Percentiles rank a stretch among this genome's conserved stretches.
phyloP scores from a whole-genome alignment of 2,888 invertebrate species.

The Protodeltote pygarga region DNA sequence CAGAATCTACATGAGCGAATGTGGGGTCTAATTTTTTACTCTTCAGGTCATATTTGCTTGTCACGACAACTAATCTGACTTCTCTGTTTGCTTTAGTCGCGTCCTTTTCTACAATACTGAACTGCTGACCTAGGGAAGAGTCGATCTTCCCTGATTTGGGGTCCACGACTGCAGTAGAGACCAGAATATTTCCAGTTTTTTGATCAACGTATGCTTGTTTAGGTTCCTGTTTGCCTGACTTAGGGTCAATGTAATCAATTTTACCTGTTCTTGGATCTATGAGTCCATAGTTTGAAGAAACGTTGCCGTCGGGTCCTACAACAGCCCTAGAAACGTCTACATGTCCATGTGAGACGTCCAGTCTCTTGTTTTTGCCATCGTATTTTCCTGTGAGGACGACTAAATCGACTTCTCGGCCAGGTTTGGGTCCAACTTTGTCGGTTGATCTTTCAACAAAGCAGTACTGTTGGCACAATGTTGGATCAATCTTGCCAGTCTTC shows the following conservation, averaged over 20 bases:
- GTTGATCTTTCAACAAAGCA: slow-evolving; percentile 88
- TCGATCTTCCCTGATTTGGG: slow-evolving; percentile 90
- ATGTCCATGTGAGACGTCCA: slow-evolving; percentile 79
- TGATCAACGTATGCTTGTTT: slow-evolving; percentile 90
- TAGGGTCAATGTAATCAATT: slow-evolving; percentile 88
- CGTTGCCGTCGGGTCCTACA: slow-evolving; percentile 84
- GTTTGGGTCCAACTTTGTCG: slow-evolving; percentile 80
- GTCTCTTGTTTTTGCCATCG: slow-evolving; percentile 86
- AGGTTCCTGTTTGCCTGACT: slow-evolving; percentile 88
- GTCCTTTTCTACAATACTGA: slow-evolving; percentile 89
- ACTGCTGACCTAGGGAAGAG: slow-evolving; percentile 89
- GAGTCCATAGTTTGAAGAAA: slow-evolving; percentile 88
- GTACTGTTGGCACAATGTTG: slow-evolving; percentile 89
- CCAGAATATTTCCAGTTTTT: slow-evolving; percentile 89
- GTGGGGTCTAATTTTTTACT: slow-evolving; percentile 82
- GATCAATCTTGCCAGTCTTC: slow-evolving; percentile 89
- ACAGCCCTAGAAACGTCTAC: slow-evolving; percentile 88
- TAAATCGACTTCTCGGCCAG: slow-evolving; percentile 85
- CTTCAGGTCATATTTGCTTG: slow-evolving; percentile 88
- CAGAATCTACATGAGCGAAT: slow-evolving; percentile 82
- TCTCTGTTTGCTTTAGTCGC: slow-evolving; percentile 89
- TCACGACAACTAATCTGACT: slow-evolving; percentile 87
- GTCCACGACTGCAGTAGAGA: slow-evolving; percentile 88
- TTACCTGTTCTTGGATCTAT: slow-evolving; percentile 89
- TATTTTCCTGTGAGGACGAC: slow-evolving; percentile 88